Conservation (phyloP, 2,888 invertebrate species). For the Sarcophaga variegata region DNA sequence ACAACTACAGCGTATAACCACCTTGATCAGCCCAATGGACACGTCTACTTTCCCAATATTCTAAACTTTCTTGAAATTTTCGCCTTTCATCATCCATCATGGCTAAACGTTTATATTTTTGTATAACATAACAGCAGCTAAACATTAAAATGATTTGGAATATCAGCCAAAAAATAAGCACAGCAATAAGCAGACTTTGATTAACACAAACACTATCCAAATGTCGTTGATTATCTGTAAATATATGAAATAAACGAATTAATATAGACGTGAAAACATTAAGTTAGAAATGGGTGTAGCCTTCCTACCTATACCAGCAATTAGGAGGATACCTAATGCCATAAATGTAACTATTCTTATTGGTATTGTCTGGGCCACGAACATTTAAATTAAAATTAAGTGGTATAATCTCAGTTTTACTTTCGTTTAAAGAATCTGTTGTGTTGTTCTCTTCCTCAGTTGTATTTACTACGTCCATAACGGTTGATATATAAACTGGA, state of each 20-base stretch:
- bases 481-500: slow-evolving; percentile 79
- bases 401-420: slow-evolving; percentile 78
- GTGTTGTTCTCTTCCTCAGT: slow-evolving; percentile 24
- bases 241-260: neutral
- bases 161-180: slow-evolving; percentile 85
- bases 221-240: slow-evolving; percentile 77
- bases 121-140: slow-evolving; percentile 83
- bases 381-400: slow-evolving; percentile 85
- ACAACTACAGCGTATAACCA: slow-evolving; percentile 77
- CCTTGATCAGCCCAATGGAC: slow-evolving; percentile 87
- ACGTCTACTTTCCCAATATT: slow-evolving; percentile 86
- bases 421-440: neutral
- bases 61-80: slow-evolving; percentile 85
- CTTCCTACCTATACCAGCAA: slow-evolving; percentile 84
- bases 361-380: slow-evolving; percentile 84
- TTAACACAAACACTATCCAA: slow-evolving; percentile 83
- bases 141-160: slow-evolving; percentile 84
- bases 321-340: slow-evolving; percentile 84
- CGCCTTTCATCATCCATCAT: slow-evolving; percentile 82
- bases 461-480: slow-evolving; percentile 74
- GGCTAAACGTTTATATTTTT: slow-evolving; percentile 83
- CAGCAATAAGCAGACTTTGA: slow-evolving; percentile 85
- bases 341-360: slow-evolving; percentile 83
- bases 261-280: neutral
- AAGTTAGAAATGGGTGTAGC: neutral